Percentiles rank a stretch among this genome's conserved stretches.
Conservation (phyloP, 2,113 vertebrate genomes). For the Leucosticte australis region DNA sequence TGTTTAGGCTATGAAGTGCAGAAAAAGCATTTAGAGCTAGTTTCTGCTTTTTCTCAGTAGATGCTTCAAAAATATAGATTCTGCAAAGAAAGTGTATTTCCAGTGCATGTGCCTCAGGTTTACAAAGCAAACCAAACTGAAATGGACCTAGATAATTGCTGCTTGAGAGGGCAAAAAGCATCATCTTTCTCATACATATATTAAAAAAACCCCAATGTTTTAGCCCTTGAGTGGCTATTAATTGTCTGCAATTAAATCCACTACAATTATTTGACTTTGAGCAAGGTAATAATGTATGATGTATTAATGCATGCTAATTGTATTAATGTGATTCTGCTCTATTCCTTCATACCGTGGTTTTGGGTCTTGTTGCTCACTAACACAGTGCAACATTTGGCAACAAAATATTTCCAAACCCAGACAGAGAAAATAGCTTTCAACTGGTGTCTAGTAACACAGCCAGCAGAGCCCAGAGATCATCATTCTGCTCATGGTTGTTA, state of each 20-base stretch:
- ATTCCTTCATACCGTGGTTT: background rate
- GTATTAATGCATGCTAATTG: background rate
- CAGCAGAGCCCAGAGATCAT: background rate
- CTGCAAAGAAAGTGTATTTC: background rate
- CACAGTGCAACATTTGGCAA: background rate
- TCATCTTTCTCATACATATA: background rate
- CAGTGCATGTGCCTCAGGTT: background rate
- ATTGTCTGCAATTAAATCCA: background rate
- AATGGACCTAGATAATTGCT: background rate
- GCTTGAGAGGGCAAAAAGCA: background rate
- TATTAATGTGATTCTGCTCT: background rate
- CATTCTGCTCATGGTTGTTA: background rate
- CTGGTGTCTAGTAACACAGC: rapidly evolving
- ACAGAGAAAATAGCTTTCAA: background rate
- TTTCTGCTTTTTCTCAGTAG: slow-evolving; percentile 39
- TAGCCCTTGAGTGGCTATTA: background rate
- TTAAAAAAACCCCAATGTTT: background rate
- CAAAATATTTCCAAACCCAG: background rate
- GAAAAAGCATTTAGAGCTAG: background rate
- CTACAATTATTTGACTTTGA: background rate
- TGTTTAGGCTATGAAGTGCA: slow-evolving; percentile 17
- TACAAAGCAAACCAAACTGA: background rate
- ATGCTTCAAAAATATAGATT: background rate
- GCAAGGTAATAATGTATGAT: background rate
- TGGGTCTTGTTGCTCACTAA: background rate